Conservation (phyloP, 2,113 vertebrate genomes). For the Octodon degus region DNA sequence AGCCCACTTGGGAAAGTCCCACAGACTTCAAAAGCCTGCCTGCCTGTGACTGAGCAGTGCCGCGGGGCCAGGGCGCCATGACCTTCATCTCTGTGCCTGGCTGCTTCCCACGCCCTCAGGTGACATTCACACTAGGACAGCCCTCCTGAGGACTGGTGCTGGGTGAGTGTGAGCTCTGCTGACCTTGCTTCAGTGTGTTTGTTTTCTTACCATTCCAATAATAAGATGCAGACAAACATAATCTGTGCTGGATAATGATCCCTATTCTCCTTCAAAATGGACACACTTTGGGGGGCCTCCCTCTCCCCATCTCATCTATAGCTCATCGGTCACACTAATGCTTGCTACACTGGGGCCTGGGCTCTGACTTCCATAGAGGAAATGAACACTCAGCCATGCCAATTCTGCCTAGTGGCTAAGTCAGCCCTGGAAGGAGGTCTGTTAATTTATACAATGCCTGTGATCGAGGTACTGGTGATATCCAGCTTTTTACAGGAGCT, state of each 20-base stretch:
- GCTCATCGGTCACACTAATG: too few relatives aligned
- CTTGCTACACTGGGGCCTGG: neutral
- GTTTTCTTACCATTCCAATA: neutral
- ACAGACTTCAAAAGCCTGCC: neutral
- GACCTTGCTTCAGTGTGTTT: neutral
- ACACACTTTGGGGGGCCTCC: too few relatives aligned
- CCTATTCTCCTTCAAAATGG: neutral
- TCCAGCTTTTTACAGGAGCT: neutral
- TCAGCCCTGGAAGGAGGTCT: neutral
- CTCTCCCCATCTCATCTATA: too few relatives aligned
- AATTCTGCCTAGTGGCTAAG: rapidly evolving
- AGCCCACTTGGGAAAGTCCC: neutral
- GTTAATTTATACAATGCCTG: rapidly evolving
- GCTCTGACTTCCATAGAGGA: neutral
- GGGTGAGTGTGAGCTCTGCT: neutral
- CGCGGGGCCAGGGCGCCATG: too few relatives aligned
- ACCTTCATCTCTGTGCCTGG: neutral
- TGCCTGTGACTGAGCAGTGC: neutral
- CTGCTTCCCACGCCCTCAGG: neutral
- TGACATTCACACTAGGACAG: neutral
- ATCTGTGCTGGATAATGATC: neutral
- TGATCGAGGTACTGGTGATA: rapidly evolving
- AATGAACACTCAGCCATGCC: too few relatives aligned
- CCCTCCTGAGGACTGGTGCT: neutral
- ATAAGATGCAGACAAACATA: neutral